Evolutionary conservation across 2,888 invertebrate species (phyloP).

Genomic region (Mallateleia sp.): DNA sequence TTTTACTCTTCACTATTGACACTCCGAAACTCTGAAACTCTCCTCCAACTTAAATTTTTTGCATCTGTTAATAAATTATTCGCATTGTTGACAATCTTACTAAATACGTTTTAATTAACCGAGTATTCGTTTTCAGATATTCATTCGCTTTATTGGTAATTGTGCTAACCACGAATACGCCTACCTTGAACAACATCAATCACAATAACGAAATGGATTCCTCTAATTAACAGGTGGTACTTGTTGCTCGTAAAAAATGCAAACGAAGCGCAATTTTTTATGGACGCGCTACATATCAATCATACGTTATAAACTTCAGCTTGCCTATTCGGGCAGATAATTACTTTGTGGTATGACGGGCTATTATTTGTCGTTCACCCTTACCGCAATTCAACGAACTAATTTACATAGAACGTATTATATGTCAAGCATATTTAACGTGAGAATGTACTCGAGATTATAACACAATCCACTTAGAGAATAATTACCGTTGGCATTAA

Average conservation of each 20-base stretch:
- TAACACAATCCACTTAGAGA: slow-evolving; percentile 37
- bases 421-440: slow-evolving; percentile 61
- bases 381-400: slow-evolving; percentile 63
- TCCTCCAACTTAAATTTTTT: no score
- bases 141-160: no score
- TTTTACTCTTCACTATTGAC: no score
- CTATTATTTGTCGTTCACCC: slow-evolving; percentile 62
- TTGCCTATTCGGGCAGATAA: slow-evolving; percentile 48
- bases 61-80: no score
- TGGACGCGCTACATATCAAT: slow-evolving; percentile 46
- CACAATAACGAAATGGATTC: neutral
- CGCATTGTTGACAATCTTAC: no score
- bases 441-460: slow-evolving; percentile 38
- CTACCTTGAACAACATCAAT: no score
- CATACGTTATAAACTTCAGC: slow-evolving; percentile 58
- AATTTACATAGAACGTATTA: slow-evolving; percentile 64
- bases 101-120: no score
- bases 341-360: slow-evolving; percentile 60
- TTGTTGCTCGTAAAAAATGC: slow-evolving; percentile 29
- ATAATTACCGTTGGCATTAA: slow-evolving; percentile 18
- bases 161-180: no score
- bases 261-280: slow-evolving; percentile 33
- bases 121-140: no score
- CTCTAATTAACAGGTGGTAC: slow-evolving; percentile 12
- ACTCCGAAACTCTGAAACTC: no score